Percentiles rank a stretch among this genome's conserved stretches.
Evolutionary conservation across 1,140 invertebrate species (phyloP).

Genomic region (Probaryconus sp.): DNA sequence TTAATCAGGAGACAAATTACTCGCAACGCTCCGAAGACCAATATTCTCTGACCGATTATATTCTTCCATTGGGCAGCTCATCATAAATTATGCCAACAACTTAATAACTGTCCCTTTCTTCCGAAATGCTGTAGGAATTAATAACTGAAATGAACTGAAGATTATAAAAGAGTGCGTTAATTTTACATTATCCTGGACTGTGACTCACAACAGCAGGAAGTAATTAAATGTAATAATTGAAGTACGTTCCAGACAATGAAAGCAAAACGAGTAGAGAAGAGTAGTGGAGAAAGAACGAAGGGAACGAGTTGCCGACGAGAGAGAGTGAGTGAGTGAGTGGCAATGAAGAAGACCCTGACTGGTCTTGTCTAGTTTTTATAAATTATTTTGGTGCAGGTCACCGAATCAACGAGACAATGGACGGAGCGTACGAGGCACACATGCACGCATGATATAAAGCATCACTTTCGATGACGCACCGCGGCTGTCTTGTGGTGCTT

Average conservation of each 20-base stretch:
- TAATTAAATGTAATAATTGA: conserved; percentile 52
- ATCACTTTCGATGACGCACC: conserved; percentile 52
- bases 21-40: too few species aligned
- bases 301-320: neutral
- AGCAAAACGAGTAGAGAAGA: neutral
- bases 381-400: conserved; percentile 35
- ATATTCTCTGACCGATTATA: too few species aligned
- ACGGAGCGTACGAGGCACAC: conserved; percentile 1
- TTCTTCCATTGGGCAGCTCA: too few species aligned
- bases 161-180: conserved; percentile 26
- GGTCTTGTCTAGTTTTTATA: conserved; percentile 37
- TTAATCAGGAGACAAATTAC: too few species aligned
- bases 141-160: neutral
- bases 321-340: neutral
- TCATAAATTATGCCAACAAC: too few species aligned
- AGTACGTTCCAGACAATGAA: conserved; percentile 19
- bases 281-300: neutral
- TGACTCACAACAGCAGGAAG: conserved; percentile 60
- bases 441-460: neutral
- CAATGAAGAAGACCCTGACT: conserved; percentile 16
- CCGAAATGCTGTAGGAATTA: conserved; percentile 15
- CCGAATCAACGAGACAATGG: conserved; percentile 30
- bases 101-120: neutral
- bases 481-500: conserved; percentile 15
- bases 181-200: neutral